These are phyloP conservation scores for Nesidiocoris tenuis DNA, from an alignment of 2,888 invertebrate species.

Conservation along the genomic window DNA sequence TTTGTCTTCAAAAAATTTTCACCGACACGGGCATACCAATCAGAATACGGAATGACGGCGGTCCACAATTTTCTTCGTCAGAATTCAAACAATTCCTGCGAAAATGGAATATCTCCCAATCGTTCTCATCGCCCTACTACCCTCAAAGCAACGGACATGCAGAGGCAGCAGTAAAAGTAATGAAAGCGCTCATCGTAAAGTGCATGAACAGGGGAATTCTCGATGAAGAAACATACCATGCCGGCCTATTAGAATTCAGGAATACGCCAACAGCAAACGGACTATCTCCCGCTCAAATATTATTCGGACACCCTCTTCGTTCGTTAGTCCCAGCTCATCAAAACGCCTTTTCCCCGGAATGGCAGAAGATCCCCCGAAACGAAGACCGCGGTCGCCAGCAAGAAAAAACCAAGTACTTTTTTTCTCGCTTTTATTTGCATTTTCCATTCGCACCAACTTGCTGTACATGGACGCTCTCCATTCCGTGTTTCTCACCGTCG, in stretches of 20 bases:
- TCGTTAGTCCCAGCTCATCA: conserved; percentile 2
- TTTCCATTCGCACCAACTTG: not conserved
- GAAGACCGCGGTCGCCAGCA: too few species aligned
- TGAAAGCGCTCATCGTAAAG: conserved; percentile 6
- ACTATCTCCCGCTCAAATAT: conserved; percentile 8
- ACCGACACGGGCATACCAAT: too few species aligned
- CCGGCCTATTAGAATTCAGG: conserved; percentile 2
- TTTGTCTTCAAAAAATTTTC: too few species aligned
- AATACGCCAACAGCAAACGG: not conserved
- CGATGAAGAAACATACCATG: conserved; percentile 6
- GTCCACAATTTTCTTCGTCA: not conserved
- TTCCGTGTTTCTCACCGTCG: not conserved
- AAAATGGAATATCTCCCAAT: not conserved
- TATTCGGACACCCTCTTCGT: conserved; percentile 3
- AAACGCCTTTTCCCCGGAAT: not conserved
- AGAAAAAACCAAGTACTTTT: not conserved
- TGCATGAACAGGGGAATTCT: not conserved
- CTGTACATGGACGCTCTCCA: not conserved
- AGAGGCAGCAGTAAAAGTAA: conserved; percentile 5
- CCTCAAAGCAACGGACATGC: too few species aligned
- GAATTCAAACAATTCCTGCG: conserved; percentile 7
- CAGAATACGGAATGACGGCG: not conserved
- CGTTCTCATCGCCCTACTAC: conserved; percentile 8
- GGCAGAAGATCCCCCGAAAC: too few species aligned
- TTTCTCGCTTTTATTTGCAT: not conserved